Conservation (phyloP, 2,797 vertebrate species). For the Myotis vivesi region DNA sequence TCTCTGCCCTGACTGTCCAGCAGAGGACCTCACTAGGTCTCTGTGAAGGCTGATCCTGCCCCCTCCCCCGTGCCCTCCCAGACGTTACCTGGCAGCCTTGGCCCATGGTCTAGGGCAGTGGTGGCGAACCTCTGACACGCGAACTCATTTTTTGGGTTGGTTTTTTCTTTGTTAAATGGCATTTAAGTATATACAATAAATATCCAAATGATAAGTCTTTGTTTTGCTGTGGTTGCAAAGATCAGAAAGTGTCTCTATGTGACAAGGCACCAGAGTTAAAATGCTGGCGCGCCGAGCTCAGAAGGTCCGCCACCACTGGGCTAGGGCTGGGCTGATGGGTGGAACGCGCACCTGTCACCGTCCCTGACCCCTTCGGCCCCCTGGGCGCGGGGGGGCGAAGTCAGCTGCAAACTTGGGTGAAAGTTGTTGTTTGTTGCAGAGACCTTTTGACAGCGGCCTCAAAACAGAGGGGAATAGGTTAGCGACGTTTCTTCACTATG, state of each 20-base stretch:
- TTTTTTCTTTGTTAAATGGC: too few relatives aligned
- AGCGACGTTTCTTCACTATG: conserved; percentile 99
- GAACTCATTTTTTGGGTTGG: too few relatives aligned
- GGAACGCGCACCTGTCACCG: rapidly evolving
- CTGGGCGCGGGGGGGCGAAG: too few relatives aligned
- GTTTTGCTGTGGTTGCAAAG: too few relatives aligned
- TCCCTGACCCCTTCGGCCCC: background rate
- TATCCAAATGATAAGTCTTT: too few relatives aligned
- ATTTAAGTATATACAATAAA: too few relatives aligned
- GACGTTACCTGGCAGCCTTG: background rate
- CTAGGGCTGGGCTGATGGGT: background rate
- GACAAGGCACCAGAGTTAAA: too few relatives aligned
- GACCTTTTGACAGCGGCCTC: conserved; percentile 97
- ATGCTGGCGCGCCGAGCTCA: too few relatives aligned
- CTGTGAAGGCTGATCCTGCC: background rate
- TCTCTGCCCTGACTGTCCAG: background rate
- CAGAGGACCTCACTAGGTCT: background rate
- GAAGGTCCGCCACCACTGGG: too few relatives aligned
- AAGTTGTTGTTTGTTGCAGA: conserved; percentile 98
- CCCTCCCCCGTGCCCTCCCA: background rate
- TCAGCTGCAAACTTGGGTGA: conserved; percentile 83
- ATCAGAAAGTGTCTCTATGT: too few relatives aligned
- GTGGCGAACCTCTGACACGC: too few relatives aligned
- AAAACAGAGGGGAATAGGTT: conserved; percentile 98
- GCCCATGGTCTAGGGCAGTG: background rate